Base-by-base conservation (phyloP, 2,113 vertebrate species). In the Platichthys stellatus region DNA sequence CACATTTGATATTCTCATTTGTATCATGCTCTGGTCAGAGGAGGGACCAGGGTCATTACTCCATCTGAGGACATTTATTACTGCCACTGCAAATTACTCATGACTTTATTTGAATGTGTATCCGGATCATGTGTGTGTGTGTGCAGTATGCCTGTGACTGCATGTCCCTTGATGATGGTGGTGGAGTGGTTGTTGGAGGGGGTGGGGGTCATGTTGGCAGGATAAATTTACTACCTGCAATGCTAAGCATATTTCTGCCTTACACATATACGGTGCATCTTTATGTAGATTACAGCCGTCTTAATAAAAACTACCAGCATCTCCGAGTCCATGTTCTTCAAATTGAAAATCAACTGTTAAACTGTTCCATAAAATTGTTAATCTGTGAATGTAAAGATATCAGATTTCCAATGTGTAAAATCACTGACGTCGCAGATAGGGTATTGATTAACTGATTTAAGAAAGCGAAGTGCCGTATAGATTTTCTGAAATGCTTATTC, bases 91-190 rank as follows among this genome's bases (percentile, higher is more conserved):
- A 93, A 93, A 91, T 93, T 88, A 91, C 90, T 87, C 80, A 87
- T 76, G 88, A 92, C 87, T 93, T 89, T 87, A 93, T 92, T 88
- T 89, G 58, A 93, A 91, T 90, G 78, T 82, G 76, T 83, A 83
- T 85, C n/a, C 20, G 84, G 86, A 85, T 76, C 2, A 78, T 83
- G 40, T 43, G 40, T 43, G 38, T 40, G 63, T 72, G 58, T 65
- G 72, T 49, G 24, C 23, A 31, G 76, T 38, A 74, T 61, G 80
- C 24, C 67, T 40, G 51, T 56, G 14, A 68, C 10, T 67, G 47
- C 13, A n/a, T 64, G 75, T 81, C 47, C 26, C 66, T 26, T 72
- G n/a, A 68, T 62, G 31, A 18, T 20, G 35, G 47, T 45, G 6
- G 47, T 45, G 6, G 21, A 40, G 17, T 54, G 21, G 40, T 43